Conservation (phyloP, 2,888 invertebrate species). For the Trissoscelio sp. region DNA sequence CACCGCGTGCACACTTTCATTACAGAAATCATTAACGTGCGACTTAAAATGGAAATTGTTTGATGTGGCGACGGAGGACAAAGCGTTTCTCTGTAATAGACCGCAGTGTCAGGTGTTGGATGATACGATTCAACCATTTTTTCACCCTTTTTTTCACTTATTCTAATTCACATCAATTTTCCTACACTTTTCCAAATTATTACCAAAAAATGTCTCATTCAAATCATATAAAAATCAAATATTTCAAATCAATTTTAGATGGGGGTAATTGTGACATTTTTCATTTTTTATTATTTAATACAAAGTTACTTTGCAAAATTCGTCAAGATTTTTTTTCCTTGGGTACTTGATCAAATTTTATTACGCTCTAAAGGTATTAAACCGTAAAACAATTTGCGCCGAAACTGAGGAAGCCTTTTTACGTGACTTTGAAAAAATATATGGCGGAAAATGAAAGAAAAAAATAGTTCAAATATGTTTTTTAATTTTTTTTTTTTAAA, state of each 20-base stretch:
- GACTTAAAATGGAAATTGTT: slow-evolving; percentile 59
- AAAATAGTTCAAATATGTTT: not conserved
- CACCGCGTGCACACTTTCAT: slow-evolving; percentile 44
- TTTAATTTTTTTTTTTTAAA: too few species aligned
- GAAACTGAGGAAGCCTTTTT: not conserved
- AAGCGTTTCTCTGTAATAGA: slow-evolving; percentile 32
- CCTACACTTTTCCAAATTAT: too few species aligned
- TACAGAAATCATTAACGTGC: slow-evolving; percentile 59
- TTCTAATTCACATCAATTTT: too few species aligned
- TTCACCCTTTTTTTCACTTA: too few species aligned
- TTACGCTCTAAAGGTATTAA: slow-evolving; percentile 16
- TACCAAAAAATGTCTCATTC: too few species aligned
- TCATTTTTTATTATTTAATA: too few species aligned
- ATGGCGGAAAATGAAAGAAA: not conserved
- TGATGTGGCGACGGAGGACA: slow-evolving; percentile 49
- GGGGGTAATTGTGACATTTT: too few species aligned
- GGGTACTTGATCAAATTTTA: too few species aligned
- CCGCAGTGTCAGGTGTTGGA: slow-evolving; percentile 33
- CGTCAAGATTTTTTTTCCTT: too few species aligned
- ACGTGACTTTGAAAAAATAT: not conserved
- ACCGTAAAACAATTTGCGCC: slow-evolving; percentile 15
- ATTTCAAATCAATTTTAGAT: too few species aligned
- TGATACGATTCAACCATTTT: slow-evolving; percentile 7
- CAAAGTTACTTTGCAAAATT: too few species aligned
- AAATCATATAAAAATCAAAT: too few species aligned